Percentiles rank a stretch among this genome's conserved stretches.
phyloP scores from a whole-genome alignment of 2,888 invertebrate species.

The Pimpla rufipes region DNA sequence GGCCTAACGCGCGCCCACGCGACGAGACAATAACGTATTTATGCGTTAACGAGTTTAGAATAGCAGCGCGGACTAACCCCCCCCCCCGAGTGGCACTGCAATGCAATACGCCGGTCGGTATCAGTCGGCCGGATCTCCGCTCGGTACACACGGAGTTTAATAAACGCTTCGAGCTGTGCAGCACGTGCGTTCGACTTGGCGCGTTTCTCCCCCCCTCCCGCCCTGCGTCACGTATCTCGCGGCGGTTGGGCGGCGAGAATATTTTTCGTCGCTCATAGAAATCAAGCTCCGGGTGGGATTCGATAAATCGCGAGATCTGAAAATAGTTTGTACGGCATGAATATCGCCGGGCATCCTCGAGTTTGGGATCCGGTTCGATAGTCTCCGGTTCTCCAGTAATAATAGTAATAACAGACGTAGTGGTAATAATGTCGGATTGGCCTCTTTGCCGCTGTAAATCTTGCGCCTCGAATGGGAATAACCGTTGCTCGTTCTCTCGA shows the following conservation, averaged over 20 bases:
- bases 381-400: too few species aligned
- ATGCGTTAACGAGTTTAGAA: conserved; percentile 67
- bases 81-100: conserved; percentile 6
- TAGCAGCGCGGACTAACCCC: conserved; percentile 35
- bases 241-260: background rate
- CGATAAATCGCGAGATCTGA: conserved; percentile 33
- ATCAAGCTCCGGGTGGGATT: conserved; percentile 24
- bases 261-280: conserved; percentile 29
- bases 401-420: background rate
- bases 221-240: background rate
- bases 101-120: conserved; percentile 38
- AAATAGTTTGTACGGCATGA: conserved; percentile 12
- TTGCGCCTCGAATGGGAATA: conserved; percentile 31
- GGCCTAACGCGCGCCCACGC: conserved; percentile 58
- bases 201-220: too few species aligned
- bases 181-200: conserved; percentile 62
- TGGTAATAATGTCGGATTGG: conserved; percentile 19
- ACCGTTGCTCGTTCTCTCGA: conserved; percentile 9
- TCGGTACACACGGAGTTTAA: conserved; percentile 59
- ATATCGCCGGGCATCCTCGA: background rate
- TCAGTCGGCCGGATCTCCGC: conserved; percentile 59
- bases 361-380: conserved; percentile 16
- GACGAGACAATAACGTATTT: conserved; percentile 67
- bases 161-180: conserved; percentile 62
- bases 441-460: conserved; percentile 13